Evolutionary conservation across 2,797 vertebrate genomes (phyloP).

Genomic region (Gymnoscopelus braueri): DNA sequence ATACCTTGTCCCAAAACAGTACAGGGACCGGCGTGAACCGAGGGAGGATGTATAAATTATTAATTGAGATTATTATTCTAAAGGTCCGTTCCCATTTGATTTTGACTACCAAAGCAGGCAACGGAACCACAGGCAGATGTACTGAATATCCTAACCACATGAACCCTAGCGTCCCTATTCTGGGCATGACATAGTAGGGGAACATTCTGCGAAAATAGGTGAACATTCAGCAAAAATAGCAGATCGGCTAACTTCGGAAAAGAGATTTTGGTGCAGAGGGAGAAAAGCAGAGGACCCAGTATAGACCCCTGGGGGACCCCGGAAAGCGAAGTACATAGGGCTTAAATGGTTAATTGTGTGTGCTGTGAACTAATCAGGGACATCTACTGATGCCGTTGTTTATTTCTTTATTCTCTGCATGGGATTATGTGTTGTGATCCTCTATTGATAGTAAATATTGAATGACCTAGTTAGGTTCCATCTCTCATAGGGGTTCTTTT

Average conservation of each 20-base stretch:
- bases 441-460: conserved; percentile 49
- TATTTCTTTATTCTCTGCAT: conserved; percentile 26
- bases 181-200: too few species aligned
- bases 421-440: conserved; percentile 32
- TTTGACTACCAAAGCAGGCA: conserved; percentile 50
- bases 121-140: conserved; percentile 46
- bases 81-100: conserved; percentile 71
- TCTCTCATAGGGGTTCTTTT: conserved; percentile 42
- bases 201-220: too few species aligned
- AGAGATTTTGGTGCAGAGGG: too few species aligned
- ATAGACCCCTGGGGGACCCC: conserved; percentile 15
- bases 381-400: conserved; percentile 20
- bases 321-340: too few species aligned
- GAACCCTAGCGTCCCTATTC: too few species aligned
- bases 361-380: conserved; percentile 47
- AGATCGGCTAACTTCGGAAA: too few species aligned
- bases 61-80: conserved; percentile 75
- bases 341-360: conserved; percentile 5
- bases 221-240: too few species aligned
- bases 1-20: conserved; percentile 73
- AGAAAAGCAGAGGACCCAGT: too few species aligned
- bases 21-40: conserved; percentile 56
- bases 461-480: conserved; percentile 41
- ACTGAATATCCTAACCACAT: conserved; percentile 26
- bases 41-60: conserved; percentile 78